phyloP scores from a whole-genome alignment of 2,888 invertebrate genomes.

The Timema podura region DNA sequence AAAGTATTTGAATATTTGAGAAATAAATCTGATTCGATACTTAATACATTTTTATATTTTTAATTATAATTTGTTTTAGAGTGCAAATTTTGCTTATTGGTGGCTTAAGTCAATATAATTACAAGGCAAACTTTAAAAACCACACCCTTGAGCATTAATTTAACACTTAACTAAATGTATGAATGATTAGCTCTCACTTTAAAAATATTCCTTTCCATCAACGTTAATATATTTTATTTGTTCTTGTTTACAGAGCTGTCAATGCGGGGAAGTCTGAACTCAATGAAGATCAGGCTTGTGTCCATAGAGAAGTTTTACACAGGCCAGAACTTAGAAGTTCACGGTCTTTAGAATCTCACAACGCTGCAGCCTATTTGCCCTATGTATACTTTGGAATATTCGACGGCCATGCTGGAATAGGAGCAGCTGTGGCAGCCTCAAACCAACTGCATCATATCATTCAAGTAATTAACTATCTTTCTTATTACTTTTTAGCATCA shows the following conservation, averaged over 20 bases:
- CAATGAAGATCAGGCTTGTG: constrained; percentile 73
- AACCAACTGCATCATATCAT: constrained; percentile 73
- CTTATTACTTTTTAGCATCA: too few relatives aligned
- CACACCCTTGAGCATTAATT: too few relatives aligned
- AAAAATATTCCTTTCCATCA: background rate
- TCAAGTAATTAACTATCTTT: constrained; percentile 50
- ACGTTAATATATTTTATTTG: constrained; percentile 10
- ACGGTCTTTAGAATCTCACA: constrained; percentile 21
- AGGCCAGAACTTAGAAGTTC: constrained; percentile 29
- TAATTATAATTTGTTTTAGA: too few relatives aligned
- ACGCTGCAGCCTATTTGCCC: constrained; percentile 46
- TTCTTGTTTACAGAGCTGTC: constrained; percentile 48
- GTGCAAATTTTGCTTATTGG: too few relatives aligned
- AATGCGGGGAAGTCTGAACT: constrained; percentile 76
- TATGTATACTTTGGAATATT: constrained; percentile 76
- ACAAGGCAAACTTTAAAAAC: too few relatives aligned
- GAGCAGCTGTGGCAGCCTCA: constrained; percentile 72
- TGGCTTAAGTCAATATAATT: too few relatives aligned
- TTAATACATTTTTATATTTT: too few relatives aligned
- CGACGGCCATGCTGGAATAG: constrained; percentile 82
- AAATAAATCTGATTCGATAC: too few relatives aligned
- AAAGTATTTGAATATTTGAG: too few relatives aligned
- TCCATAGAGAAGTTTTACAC: constrained; percentile 39
- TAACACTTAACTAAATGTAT: too few relatives aligned
- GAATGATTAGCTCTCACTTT: background rate